Conservation (phyloP, 2,888 invertebrate species). For the Nomada lathburiana region DNA sequence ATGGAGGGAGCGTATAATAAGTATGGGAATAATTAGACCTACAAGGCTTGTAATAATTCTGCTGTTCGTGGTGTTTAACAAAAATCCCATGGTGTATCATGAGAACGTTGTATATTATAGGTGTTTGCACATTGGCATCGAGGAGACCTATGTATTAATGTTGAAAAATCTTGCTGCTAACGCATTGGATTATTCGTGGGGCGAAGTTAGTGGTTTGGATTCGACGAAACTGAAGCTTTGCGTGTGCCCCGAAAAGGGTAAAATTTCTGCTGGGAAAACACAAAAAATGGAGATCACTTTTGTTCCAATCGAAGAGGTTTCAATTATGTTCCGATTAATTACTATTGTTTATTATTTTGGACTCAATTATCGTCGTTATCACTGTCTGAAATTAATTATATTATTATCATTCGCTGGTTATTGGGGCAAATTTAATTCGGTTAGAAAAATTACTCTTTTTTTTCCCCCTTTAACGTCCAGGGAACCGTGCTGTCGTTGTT, state of each 20-base stretch:
- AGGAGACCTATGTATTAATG: conserved; percentile 72
- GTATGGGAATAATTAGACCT: conserved; percentile 58
- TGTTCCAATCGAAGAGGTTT: conserved; percentile 73
- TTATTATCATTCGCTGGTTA: neutral
- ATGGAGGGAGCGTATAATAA: conserved; percentile 20
- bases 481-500: conserved; percentile 81
- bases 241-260: conserved; percentile 77
- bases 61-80: neutral
- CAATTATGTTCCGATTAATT: too few relatives aligned
- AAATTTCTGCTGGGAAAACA: conserved; percentile 67
- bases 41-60: conserved; percentile 47
- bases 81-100: neutral
- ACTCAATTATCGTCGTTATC: too few relatives aligned
- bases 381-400: too few relatives aligned
- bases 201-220: conserved; percentile 76
- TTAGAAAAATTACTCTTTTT: neutral
- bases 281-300: conserved; percentile 71
- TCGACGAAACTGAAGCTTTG: conserved; percentile 74
- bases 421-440: neutral
- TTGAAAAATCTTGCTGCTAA: conserved; percentile 77
- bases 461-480: conserved; percentile 43
- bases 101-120: conserved; percentile 32
- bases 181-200: conserved; percentile 66
- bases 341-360: too few relatives aligned
- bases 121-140: conserved; percentile 74